Conservation (phyloP, 2,888 invertebrate species). For the Acholoe squamosa region DNA sequence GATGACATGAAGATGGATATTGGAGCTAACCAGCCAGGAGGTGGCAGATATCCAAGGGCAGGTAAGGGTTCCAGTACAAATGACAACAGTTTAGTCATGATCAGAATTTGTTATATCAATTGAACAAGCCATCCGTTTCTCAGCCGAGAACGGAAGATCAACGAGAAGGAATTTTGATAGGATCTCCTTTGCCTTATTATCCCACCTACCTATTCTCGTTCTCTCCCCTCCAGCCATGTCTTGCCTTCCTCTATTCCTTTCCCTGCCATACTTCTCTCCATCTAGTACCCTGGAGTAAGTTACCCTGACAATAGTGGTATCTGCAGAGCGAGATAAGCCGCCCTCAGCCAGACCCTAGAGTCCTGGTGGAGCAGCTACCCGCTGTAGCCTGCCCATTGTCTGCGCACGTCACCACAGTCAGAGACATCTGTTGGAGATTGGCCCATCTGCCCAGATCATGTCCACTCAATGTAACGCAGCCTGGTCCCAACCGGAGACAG, state of each 20-base stretch:
- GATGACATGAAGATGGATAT: no score
- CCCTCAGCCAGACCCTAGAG: not conserved
- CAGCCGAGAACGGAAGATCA: no score
- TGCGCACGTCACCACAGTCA: not conserved
- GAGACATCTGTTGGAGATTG: slow-evolving; percentile 13
- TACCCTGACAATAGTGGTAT: no score
- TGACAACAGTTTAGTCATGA: no score
- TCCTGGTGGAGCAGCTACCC: not conserved
- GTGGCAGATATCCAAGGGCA: no score
- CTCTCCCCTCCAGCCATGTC: not conserved
- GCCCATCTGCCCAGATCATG: not conserved
- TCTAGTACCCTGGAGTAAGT: not conserved
- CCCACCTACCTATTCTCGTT: no score
- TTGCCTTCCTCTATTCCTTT: not conserved
- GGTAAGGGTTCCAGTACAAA: no score
- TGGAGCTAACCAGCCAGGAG: no score
- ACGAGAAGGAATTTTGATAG: no score
- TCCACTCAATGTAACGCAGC: not conserved
- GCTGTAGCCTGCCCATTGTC: not conserved
- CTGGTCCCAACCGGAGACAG: not conserved
- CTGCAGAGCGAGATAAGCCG: not conserved
- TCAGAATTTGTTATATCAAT: no score
- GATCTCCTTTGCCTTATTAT: no score
- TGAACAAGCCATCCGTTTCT: no score
- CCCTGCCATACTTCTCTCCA: not conserved